phyloP scores from a whole-genome alignment of 2,797 vertebrate species.

The Acipenser oxyrinchus region DNA sequence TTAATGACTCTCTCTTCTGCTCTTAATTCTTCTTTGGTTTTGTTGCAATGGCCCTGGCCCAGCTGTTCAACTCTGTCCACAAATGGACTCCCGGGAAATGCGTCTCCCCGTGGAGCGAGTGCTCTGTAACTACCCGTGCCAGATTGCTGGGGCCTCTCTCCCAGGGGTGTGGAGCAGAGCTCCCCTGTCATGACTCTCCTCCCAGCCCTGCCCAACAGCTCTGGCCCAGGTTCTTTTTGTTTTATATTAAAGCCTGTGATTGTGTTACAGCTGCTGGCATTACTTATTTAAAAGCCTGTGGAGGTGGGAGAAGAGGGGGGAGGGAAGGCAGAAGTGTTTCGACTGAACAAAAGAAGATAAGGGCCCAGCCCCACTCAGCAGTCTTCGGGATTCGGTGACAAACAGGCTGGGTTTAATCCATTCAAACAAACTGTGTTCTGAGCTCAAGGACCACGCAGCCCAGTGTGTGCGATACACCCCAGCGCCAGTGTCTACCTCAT shows the following conservation, averaged over 20 bases:
- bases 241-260: conserved; percentile 15
- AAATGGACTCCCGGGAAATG: conserved; percentile 45
- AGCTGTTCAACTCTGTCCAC: conserved; percentile 45
- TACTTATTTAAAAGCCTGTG: conserved; percentile 27
- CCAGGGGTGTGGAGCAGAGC: conserved; percentile 21
- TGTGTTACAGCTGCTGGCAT: conserved; percentile 25
- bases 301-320: conserved; percentile 19
- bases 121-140: conserved; percentile 39
- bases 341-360: background rate
- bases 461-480: too few species aligned
- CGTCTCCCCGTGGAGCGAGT: conserved; percentile 47
- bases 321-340: conserved; percentile 4
- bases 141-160: conserved; percentile 25
- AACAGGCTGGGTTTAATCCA: too few species aligned
- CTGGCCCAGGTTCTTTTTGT: conserved; percentile 14
- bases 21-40: conserved; percentile 19
- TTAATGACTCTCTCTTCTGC: too few species aligned
- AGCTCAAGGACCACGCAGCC: too few species aligned
- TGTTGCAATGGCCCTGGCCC: conserved; percentile 53
- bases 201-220: background rate
- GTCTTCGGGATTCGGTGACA: background rate
- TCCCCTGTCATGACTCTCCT: conserved; percentile 10
- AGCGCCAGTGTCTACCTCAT: too few species aligned
- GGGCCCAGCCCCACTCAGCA: background rate
- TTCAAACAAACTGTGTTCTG: too few species aligned